Evolutionary conservation across 92 coral and sea anemone species (phyloP).

Genomic region (Umimayanthus chanpuru): DNA sequence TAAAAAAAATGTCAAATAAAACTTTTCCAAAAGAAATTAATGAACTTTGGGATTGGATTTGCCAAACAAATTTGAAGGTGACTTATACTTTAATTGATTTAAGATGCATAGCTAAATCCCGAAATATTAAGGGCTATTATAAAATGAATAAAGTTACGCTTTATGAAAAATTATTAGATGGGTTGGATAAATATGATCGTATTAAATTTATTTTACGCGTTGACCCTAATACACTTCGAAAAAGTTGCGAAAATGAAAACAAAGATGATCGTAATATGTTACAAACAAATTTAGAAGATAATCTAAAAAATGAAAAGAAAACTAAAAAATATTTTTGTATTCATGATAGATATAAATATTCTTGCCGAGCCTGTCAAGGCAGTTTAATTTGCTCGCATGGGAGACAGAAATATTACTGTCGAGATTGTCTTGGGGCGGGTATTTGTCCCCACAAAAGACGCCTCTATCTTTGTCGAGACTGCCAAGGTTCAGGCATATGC

Average conservation of each 20-base stretch:
- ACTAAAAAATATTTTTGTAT: background rate
- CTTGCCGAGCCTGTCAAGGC: too few species aligned
- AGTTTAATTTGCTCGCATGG: too few species aligned
- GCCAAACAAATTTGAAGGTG: background rate
- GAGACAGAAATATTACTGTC: too few species aligned
- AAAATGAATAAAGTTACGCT: too few species aligned
- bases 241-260: background rate
- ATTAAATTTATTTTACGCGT: background rate
- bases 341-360: too few species aligned
- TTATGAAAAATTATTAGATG: background rate
- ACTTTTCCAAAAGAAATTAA: background rate
- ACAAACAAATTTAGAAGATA: background rate
- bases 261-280: background rate
- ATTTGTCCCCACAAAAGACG: too few species aligned
- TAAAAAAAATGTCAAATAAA: too few species aligned
- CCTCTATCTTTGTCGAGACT: too few species aligned
- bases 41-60: background rate
- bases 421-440: too few species aligned
- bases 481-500: too few species aligned
- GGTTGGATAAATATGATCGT: background rate
- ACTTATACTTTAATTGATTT: background rate
- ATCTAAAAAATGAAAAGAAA: background rate
- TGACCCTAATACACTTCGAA: background rate
- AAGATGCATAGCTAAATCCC: background rate
- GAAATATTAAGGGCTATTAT: too few species aligned